phyloP scores from a whole-genome alignment of 2,888 invertebrate genomes.

The Stenodera caucasica region DNA sequence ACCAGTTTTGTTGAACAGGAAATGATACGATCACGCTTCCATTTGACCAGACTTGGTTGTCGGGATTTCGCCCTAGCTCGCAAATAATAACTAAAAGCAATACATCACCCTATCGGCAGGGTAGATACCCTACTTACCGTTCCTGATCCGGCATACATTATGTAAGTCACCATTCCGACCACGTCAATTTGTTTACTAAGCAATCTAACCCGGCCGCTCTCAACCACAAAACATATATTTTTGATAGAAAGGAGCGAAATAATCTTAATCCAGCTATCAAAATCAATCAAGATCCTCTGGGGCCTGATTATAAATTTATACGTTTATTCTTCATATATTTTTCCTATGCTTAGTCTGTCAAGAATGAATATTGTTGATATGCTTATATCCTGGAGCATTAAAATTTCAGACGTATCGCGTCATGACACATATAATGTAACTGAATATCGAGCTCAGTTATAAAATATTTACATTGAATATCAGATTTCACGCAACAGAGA shows the following conservation, averaged over 20 bases:
- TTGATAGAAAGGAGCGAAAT: no score
- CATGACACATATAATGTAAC: constrained; percentile 25
- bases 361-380: constrained; percentile 23
- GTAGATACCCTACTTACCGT: constrained; percentile 26
- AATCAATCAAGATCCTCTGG: no score
- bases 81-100: constrained; percentile 30
- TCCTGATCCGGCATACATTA: constrained; percentile 39
- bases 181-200: constrained; percentile 42
- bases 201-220: constrained; percentile 11
- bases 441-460: constrained; percentile 26
- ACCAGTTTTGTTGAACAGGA: not conserved
- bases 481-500: constrained; percentile 19
- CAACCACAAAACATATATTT: no score
- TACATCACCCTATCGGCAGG: constrained; percentile 33
- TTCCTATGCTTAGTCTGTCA: constrained; percentile 9
- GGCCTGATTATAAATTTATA: constrained; percentile 20
- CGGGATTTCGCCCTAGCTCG: not conserved
- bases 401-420: constrained; percentile 26
- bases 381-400: constrained; percentile 22
- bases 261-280: no score
- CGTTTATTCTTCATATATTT: constrained; percentile 15
- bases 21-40: not conserved
- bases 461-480: constrained; percentile 25
- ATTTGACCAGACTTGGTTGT: not conserved
- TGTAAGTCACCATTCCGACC: constrained; percentile 40